These are phyloP conservation scores for Mustela nigripes DNA, from an alignment of 2,113 vertebrate species.

Conservation along the genomic window DNA sequence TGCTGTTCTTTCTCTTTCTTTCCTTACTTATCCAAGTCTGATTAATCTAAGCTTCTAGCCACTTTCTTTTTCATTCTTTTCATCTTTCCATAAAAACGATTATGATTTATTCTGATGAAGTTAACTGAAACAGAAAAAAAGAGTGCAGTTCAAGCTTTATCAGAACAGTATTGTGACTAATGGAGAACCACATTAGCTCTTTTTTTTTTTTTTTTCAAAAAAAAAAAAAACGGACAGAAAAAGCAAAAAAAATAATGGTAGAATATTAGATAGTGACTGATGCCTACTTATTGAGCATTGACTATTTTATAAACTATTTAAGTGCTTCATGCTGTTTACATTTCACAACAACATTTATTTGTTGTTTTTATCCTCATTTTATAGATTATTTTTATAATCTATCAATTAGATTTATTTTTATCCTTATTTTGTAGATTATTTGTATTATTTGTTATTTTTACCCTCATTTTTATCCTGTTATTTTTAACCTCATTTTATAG, in stretches of 20 bases:
- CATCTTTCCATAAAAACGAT: not conserved
- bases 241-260: not conserved
- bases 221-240: no score
- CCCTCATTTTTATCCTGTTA: not conserved
- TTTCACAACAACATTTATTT: not conserved
- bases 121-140: not conserved
- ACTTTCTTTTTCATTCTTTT: not conserved
- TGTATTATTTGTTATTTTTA: no score
- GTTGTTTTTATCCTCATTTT: constrained; percentile 54
- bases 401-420: no score
- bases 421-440: no score
- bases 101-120: not conserved
- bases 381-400: not conserved
- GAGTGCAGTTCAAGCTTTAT: not conserved
- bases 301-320: not conserved
- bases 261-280: not conserved
- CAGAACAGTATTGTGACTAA: not conserved
- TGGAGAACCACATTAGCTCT: not conserved
- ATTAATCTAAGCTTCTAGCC: not conserved
- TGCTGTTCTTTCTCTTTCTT: constrained; percentile 1
- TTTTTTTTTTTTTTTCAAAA: no score
- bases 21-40: not conserved
- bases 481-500: constrained; percentile 49
- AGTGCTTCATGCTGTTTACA: not conserved
- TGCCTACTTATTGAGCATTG: constrained; percentile 28